Evolutionary conservation across 1,140 invertebrate genomes (phyloP).

Genomic region (Schlechtendalia chinensis): DNA sequence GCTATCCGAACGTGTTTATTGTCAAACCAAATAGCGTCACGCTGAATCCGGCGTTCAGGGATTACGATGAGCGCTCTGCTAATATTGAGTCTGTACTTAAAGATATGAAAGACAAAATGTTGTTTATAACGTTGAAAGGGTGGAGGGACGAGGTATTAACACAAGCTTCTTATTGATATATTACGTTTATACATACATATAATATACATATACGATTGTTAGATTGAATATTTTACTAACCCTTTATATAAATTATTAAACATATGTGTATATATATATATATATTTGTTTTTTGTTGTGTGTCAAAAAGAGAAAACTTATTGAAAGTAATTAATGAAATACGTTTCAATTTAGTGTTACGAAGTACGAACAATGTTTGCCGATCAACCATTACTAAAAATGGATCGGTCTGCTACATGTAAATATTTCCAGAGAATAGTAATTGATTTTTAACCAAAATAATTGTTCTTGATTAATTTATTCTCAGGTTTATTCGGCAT

Average conservation of each 20-base stretch:
- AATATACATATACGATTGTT: no score
- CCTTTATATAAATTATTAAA: no score
- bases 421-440: conserved; percentile 54
- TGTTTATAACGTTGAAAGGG: conserved; percentile 72
- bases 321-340: conserved; percentile 17
- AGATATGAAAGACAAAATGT: conserved; percentile 66
- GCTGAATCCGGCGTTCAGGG: conserved; percentile 78
- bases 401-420: conserved; percentile 89
- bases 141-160: conserved; percentile 82
- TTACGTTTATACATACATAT: not conserved
- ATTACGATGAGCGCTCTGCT: conserved; percentile 75
- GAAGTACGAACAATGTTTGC: conserved; percentile 74
- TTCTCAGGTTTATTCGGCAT: conserved; percentile 79
- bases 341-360: conserved; percentile 67
- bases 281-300: not conserved
- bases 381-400: conserved; percentile 74
- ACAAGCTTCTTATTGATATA: not conserved
- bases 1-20: conserved; percentile 74
- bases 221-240: no score
- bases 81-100: conserved; percentile 76
- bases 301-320: not conserved
- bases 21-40: conserved; percentile 67
- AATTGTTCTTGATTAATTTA: conserved; percentile 44
- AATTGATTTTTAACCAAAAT: not conserved
- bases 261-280: no score